Base-by-base conservation (phyloP, 2,113 vertebrate species). In the Plecotus auritus region DNA sequence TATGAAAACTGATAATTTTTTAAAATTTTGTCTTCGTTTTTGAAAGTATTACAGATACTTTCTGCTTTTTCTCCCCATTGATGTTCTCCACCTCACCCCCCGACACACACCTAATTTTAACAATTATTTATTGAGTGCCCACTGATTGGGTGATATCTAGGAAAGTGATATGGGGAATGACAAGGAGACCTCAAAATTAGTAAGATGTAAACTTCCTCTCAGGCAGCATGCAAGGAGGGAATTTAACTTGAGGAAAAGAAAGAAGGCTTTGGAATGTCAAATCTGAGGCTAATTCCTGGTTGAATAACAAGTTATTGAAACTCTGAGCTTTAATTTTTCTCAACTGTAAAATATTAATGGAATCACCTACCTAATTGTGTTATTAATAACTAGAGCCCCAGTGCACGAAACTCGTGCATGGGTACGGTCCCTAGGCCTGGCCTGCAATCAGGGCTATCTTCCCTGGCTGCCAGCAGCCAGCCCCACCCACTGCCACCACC, bases 251-350 rank as follows among this genome's bases (percentile, higher is more conserved):
- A 74, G 66, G 18, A 22, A 61, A 67, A 86, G 26, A 80, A 95
- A 74, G 22, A 14, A 16, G 6, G 11, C n/a, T 64, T 51, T 85
- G n/a, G 32, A 59, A 64, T 90, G 11, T 81, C 14, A 16, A 18
- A 49, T 85, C n/a, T 85, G 42, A 88, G 49, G 23, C 22, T 61
- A 76, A 40, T 40, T 40, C 37, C 37, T 40, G 37, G 37, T 40
- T 40, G 37, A 40, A 40, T 40, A 40, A 40, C 37, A n/a, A n/a
- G n/a, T n/a, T n/a, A n/a, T n/a, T n/a, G n/a, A n/a, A 91, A 70
- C 23, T 61, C 64, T 66, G 37, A 95, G 13, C 42, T 86, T 97
- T 22, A 40, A 18, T 92, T 95, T 95, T 93, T 88, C 61, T 96
- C 42, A 51, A 76, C 7, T 83, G 0, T 92, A 82, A 85, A 91